Percentiles rank a stretch among this genome's conserved stretches.
Conservation (phyloP, 2,888 invertebrate genomes). For the Cremastinae sp. region DNA sequence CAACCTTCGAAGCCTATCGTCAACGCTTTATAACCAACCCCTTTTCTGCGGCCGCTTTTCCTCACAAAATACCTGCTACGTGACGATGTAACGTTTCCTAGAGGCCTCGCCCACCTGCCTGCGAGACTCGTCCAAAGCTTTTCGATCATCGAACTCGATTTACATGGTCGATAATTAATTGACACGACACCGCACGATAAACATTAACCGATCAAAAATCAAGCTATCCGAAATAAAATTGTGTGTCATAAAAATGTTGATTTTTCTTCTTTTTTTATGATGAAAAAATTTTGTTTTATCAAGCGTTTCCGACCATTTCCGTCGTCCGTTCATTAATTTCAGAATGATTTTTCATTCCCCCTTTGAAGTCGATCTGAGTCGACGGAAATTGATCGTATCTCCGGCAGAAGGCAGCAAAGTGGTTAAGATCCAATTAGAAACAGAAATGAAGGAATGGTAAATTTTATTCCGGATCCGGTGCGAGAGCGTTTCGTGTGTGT, state of each 20-base stretch:
- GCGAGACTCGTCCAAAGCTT: conserved; percentile 52
- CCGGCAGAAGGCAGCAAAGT: conserved; percentile 10
- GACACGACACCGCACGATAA: conserved; percentile 26
- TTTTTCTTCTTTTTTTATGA: too few species aligned
- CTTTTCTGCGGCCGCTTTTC: conserved; percentile 66
- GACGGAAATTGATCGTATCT: conserved; percentile 25
- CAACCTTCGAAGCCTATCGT: conserved; percentile 48
- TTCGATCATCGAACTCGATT: conserved; percentile 56
- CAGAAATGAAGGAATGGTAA: conserved; percentile 43
- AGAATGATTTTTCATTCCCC: neutral
- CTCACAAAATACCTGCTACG: conserved; percentile 49
- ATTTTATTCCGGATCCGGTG: too few species aligned
- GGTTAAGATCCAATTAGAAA: conserved; percentile 18
- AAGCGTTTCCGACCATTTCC: neutral
- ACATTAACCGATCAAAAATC: too few species aligned
- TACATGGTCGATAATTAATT: conserved; percentile 73
- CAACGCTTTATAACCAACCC: conserved; percentile 39
- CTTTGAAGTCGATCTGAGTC: conserved; percentile 44
- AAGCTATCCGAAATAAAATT: too few species aligned
- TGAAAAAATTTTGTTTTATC: too few species aligned
- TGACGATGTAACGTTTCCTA: conserved; percentile 38
- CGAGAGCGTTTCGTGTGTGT: conserved; percentile 7
- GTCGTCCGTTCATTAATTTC: conserved; percentile 1
- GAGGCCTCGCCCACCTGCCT: conserved; percentile 31
- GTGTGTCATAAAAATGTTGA: too few species aligned